phyloP scores from a whole-genome alignment of 2,888 invertebrate species.

The Dicyrtomina minuta region DNA sequence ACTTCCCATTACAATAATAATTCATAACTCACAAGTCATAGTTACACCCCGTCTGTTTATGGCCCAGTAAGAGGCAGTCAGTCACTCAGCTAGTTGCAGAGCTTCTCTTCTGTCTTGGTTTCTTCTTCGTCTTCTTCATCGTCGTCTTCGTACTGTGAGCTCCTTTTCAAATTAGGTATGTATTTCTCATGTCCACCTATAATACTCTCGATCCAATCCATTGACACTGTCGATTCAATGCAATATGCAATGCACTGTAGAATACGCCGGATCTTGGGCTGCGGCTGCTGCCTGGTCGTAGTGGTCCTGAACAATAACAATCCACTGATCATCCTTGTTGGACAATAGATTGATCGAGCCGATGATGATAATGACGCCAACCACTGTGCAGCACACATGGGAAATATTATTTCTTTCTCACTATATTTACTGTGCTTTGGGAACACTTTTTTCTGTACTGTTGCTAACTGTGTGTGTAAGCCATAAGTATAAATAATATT shows the following conservation, averaged over 20 bases:
- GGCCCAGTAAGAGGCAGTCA: conserved; percentile 8
- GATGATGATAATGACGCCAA: conserved; percentile 1
- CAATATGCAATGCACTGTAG: background rate
- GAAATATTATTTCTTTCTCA: background rate
- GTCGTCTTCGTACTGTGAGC: too few relatives aligned
- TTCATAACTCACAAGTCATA: conserved; percentile 12
- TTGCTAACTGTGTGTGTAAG: too few relatives aligned
- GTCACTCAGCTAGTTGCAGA: conserved; percentile 11
- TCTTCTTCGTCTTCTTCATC: background rate
- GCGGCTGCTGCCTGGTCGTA: too few relatives aligned
- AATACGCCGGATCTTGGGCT: too few relatives aligned
- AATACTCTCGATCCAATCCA: background rate
- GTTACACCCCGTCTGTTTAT: conserved; percentile 18
- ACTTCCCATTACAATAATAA: background rate
- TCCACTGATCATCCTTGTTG: background rate
- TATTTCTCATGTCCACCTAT: background rate
- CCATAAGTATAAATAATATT: too few relatives aligned
- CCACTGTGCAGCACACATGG: background rate
- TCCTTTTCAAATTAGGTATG: background rate
- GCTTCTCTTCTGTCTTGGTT: too few relatives aligned
- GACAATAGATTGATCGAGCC: conserved; percentile 6
- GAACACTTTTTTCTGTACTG: background rate
- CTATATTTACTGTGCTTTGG: background rate
- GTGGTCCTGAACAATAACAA: background rate
- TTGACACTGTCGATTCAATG: background rate